Evolutionary conservation across 1,140 invertebrate species (phyloP), one percentile per base, ranked within the genome.

Genomic region (Pachypsylla venusta): DNA sequence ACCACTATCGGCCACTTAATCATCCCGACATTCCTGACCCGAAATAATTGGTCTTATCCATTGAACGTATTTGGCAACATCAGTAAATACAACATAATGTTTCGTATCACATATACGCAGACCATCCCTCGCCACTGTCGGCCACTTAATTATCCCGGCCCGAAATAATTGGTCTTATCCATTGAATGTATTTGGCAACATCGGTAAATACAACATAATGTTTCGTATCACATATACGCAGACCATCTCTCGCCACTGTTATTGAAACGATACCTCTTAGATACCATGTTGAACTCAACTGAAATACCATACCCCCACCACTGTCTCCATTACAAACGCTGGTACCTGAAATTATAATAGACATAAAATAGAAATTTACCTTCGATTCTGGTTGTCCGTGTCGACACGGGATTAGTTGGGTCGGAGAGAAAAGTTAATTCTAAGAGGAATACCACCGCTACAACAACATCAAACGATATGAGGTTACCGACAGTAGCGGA

Each of bases 261-360:
- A 79, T 74, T 2, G 77, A 79, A 0, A 80, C 73, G 2, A 80
- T 67, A 1, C 79, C 79, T 35, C 79, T 67, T 0, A 81, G 64
- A 56, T 75, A 74, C 78, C 78, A 80, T 25, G 70, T 71, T 14
- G 71, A 66, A 68, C 62, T 27, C 26, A 26, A 55, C 2, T 54
- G 56, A 24, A 82, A 68, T 0, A 78, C 71, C 63, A 82, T 70
- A 10, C 79, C 79, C 2, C 80, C 79, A 1, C 80, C 80, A 57
- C 78, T 80, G 64, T 82, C 80, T 1, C 80, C 80, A 63, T 80
- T 80, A 30, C 78, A 77, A 1, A 77, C 77, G 57, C 77, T 78
- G 3, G 75, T 76, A 63, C 74, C 79, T 81, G 67, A 64, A 66
- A 65, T 14, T 3, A 22, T 35, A 16, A 10, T 10, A 35, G 16